Evolutionary conservation across 2,888 invertebrate species (phyloP), one percentile per base, ranked within the genome.

Genomic region (Bombylius major): DNA sequence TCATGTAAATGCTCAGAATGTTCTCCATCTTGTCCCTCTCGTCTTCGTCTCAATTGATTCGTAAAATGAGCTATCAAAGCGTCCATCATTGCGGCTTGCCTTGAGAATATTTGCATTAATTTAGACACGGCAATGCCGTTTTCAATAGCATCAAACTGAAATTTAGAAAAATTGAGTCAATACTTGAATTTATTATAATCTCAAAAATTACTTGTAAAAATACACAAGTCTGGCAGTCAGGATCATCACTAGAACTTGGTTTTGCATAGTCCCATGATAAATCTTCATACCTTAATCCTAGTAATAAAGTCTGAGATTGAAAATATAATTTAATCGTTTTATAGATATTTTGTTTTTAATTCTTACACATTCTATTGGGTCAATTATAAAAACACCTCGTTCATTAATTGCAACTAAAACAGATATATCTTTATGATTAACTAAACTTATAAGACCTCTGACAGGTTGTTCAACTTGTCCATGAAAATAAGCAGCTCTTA

Each of bases 401-500:
- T 86, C 82, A 69, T 92, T 94, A 65, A 96, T 83, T n/a, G 89
- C 93, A 47, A 95, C 83, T 48, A 89, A 78, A 31, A 97, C 90
- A 6, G 91, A 87, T 62, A 91, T 82, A 70, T 95, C 94, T 63
- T 86, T 87, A 70, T 91, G 88, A 3, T 87, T 89, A 57, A 93
- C 80, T 66, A 93, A 79, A 56, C 90, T 88, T 58, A 88, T 87
- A 58, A 94, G 77, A 51, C 90, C 90, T 55, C 89, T 81, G 1
- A 89, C 86, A 0, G 94, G 94, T 72, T 91, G 89, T 72, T 96
- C 95, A 54, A 96, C 87, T 76, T 94, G 93, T 9, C 94, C 95
- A 77, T 89, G 89, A 75, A 96, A 96, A 77, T 92, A 95, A 32
- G 94, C 94, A 59, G 90, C 87, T 54, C 93, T 92, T 75, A 51